Evolutionary conservation across 2,888 invertebrate genomes (phyloP).

Genomic region (Panopea generosa): DNA sequence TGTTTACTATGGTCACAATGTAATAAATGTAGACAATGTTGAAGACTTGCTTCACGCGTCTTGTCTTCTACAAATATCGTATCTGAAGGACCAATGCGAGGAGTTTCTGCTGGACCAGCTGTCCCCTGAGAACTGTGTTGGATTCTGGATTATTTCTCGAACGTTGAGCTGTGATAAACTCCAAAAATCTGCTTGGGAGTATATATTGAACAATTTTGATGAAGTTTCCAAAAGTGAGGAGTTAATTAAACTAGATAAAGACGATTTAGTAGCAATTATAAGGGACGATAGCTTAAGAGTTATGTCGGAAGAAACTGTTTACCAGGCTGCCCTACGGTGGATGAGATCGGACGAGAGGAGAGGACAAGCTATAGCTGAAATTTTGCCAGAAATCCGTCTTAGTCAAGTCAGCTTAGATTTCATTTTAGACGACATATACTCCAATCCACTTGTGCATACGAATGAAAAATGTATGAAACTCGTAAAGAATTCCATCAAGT

Average conservation of each 20-base stretch:
- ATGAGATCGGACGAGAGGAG: slow-evolving; percentile 42
- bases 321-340: slow-evolving; percentile 56
- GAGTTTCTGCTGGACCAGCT: slow-evolving; percentile 54
- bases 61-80: slow-evolving; percentile 55
- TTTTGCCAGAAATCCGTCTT: slow-evolving; percentile 53
- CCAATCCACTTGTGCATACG: slow-evolving; percentile 38
- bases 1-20: slow-evolving; percentile 55
- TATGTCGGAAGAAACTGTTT: slow-evolving; percentile 55
- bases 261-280: slow-evolving; percentile 59
- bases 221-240: slow-evolving; percentile 47
- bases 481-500: slow-evolving; percentile 60
- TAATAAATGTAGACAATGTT: slow-evolving; percentile 47
- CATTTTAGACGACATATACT: slow-evolving; percentile 59
- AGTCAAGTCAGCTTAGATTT: slow-evolving; percentile 55
- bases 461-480: slow-evolving; percentile 42
- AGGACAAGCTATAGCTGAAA: slow-evolving; percentile 26
- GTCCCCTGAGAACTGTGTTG: slow-evolving; percentile 58
- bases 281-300: slow-evolving; percentile 50
- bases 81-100: slow-evolving; percentile 57
- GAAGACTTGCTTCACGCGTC: slow-evolving; percentile 54
- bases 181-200: slow-evolving; percentile 27
- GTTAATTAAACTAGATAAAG: slow-evolving; percentile 50
- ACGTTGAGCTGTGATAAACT: slow-evolving; percentile 45
- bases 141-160: slow-evolving; percentile 52
- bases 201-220: slow-evolving; percentile 52